These are phyloP conservation scores for Podotricha telesiphe DNA, from an alignment of 2,888 invertebrate genomes.

Conservation along the genomic window DNA sequence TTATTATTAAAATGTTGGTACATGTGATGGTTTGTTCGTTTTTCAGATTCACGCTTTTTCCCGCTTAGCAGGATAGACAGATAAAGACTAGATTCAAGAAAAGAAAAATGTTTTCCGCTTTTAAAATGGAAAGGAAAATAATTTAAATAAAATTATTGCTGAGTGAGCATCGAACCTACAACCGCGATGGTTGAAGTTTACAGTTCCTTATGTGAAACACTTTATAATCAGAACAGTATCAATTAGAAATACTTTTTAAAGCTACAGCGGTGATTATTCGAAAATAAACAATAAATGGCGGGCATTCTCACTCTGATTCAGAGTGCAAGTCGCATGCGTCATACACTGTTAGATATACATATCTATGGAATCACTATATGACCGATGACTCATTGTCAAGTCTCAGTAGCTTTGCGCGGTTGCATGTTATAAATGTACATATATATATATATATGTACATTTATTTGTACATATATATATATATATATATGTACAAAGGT, in stretches of 20 bases:
- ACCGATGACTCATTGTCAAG: constrained; percentile 41
- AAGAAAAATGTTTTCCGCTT: too few relatives aligned
- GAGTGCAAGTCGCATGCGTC: constrained; percentile 46
- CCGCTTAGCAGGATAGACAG: too few relatives aligned
- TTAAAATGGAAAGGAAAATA: too few relatives aligned
- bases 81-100: too few relatives aligned
- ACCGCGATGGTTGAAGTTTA: too few relatives aligned
- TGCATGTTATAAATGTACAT: constrained; percentile 10
- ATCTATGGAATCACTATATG: constrained; percentile 40
- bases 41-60: too few relatives aligned
- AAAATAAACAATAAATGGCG: constrained; percentile 42
- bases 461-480: too few relatives aligned
- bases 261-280: constrained; percentile 30
- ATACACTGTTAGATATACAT: constrained; percentile 33
- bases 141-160: too few relatives aligned
- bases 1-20: too few relatives aligned
- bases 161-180: too few relatives aligned
- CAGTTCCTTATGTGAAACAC: not conserved
- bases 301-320: constrained; percentile 47
- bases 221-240: constrained; percentile 9
- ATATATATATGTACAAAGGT: not conserved
- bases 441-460: too few relatives aligned
- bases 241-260: constrained; percentile 21
- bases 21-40: too few relatives aligned
- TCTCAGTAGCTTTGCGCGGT: constrained; percentile 11